phyloP scores from a whole-genome alignment of 2,113 vertebrate genomes.

The Ranitomeya variabilis region DNA sequence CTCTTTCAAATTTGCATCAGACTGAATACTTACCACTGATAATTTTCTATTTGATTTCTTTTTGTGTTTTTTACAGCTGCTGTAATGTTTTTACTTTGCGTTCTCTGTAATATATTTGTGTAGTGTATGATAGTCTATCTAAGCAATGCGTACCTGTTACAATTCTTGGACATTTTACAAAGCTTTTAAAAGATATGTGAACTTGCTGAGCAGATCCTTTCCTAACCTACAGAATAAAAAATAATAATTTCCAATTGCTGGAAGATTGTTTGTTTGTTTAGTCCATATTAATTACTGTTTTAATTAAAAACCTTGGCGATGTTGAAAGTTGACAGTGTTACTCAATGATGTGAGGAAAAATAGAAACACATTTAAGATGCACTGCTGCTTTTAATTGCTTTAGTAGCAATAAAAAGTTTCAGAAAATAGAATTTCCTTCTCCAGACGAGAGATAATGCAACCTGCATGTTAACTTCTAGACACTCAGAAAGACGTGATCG shows the following conservation, averaged over 20 bases:
- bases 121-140: background rate
- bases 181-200: background rate
- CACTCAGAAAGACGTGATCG: background rate
- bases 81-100: background rate
- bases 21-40: background rate
- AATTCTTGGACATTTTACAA: background rate
- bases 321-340: slow-evolving; percentile 45
- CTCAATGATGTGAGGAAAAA: slow-evolving; percentile 52
- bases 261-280: slow-evolving; percentile 27
- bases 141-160: background rate
- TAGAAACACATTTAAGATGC: slow-evolving; percentile 50
- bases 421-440: slow-evolving; percentile 46
- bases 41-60: background rate
- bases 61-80: background rate
- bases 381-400: slow-evolving; percentile 51
- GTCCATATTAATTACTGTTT: slow-evolving; percentile 50
- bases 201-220: background rate
- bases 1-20: background rate
- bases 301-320: slow-evolving; percentile 51
- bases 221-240: background rate
- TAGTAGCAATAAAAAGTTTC: slow-evolving; percentile 43
- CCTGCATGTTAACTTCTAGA: slow-evolving; percentile 1
- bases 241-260: slow-evolving; percentile 4
- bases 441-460: slow-evolving; percentile 17
- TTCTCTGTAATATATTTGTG: background rate